phyloP scores from a whole-genome alignment of 2,888 invertebrate species.

The Drosophila flavopinicola region DNA sequence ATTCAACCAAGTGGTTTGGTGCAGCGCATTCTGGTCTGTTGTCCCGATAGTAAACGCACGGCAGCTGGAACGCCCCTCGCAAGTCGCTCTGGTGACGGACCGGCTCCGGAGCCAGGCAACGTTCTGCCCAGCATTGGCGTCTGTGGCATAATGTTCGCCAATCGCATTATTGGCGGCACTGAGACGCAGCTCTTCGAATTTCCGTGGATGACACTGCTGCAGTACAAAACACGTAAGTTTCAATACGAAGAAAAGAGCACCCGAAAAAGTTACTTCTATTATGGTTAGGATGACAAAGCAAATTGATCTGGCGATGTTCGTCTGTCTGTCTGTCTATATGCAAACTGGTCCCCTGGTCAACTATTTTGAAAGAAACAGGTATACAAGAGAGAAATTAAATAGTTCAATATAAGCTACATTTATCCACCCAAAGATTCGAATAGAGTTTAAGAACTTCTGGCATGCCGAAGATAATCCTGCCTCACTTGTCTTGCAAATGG shows the following conservation, averaged over 20 bases:
- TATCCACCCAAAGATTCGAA: no score
- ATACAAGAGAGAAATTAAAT: no score
- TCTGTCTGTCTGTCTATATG: no score
- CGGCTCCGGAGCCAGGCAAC: constrained; percentile 48
- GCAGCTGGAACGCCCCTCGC: background rate
- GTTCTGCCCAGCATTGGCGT: constrained; percentile 84
- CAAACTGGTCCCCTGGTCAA: no score
- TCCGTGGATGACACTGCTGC: constrained; percentile 85
- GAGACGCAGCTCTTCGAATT: constrained; percentile 87
- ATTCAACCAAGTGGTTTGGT: constrained; percentile 39
- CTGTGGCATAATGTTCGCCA: constrained; percentile 86
- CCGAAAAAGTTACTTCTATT: no score
- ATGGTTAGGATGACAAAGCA: no score
- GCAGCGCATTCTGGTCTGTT: constrained; percentile 86
- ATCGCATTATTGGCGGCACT: constrained; percentile 88
- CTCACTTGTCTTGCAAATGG: background rate
- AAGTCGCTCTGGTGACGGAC: constrained; percentile 4
- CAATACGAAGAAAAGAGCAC: no score
- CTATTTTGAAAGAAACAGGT: no score
- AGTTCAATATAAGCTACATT: no score
- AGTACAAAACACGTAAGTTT: constrained; percentile 84
- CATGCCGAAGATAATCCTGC: no score
- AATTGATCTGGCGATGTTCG: no score
- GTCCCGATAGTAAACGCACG: constrained; percentile 55
- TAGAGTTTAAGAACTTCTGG: no score